A percentile compares a stretch with the other conserved stretches of the same genome.
phyloP scores from a whole-genome alignment of 53 echinoderm and acorn worm genomes.

The Holothuria leucospilota region DNA sequence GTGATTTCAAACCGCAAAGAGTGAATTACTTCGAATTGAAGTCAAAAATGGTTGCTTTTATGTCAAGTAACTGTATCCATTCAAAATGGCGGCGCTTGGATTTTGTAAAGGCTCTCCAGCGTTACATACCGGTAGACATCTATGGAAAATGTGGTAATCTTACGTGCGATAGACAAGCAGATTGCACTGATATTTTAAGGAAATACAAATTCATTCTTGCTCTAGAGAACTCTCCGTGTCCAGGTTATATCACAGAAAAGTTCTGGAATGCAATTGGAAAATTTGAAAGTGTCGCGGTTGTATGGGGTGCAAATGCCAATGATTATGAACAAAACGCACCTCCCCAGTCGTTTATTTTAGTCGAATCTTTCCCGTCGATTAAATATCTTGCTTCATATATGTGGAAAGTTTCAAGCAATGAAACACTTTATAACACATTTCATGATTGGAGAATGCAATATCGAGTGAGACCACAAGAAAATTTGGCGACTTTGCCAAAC shows the following conservation, averaged over 20 bases:
- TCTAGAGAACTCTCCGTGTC: constrained; percentile 35
- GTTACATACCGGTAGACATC: constrained; percentile 30
- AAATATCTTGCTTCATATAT: constrained; percentile 13
- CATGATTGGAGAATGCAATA: constrained; percentile 17
- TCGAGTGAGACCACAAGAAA: background rate
- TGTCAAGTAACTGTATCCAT: constrained; percentile 47
- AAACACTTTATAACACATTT: constrained; percentile 27
- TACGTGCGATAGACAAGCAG: background rate
- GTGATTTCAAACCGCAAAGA: background rate
- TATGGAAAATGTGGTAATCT: constrained; percentile 39
- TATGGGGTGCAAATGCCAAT: constrained; percentile 12
- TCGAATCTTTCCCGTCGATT: background rate
- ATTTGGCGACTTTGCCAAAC: background rate
- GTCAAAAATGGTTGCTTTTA: constrained; percentile 8
- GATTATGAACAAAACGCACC: constrained; percentile 31
- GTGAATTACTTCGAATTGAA: constrained; percentile 4
- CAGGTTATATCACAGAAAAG: constrained; percentile 41
- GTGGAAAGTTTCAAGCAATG: background rate
- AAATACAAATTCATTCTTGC: constrained; percentile 47
- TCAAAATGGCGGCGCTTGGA: constrained; percentile 47
- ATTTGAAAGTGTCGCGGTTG: constrained; percentile 28
- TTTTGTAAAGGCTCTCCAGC: constrained; percentile 13
- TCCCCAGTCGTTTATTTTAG: constrained; percentile 8
- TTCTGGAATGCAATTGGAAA: constrained; percentile 38
- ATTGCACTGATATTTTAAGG: background rate